Percentiles rank a stretch among this genome's conserved stretches.
These are phyloP conservation scores for Coracopsis vasa DNA, from an alignment of 2,113 vertebrate species.

Conservation along the genomic window DNA sequence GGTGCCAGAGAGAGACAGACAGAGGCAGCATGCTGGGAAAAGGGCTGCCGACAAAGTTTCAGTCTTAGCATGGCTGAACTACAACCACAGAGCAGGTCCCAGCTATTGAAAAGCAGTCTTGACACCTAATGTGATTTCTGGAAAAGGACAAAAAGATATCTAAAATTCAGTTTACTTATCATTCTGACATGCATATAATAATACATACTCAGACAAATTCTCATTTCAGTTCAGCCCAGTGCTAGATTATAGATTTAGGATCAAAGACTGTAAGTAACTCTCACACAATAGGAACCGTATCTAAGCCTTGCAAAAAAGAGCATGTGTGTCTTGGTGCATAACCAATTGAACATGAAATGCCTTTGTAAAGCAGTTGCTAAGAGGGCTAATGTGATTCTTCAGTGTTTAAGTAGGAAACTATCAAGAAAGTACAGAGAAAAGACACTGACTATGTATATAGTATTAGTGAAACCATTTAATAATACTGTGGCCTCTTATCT, in stretches of 20 bases:
- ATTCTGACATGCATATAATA: not conserved
- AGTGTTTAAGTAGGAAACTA: not conserved
- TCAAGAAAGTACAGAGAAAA: not conserved
- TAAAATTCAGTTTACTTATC: not conserved
- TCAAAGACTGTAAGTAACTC: constrained; percentile 24
- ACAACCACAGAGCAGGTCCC: not conserved
- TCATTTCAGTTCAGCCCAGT: not conserved
- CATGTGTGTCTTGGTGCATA: not conserved
- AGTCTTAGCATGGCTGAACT: not conserved
- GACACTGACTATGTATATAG: not conserved
- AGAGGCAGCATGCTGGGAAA: not conserved
- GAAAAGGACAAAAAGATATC: not conserved
- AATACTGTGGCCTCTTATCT: not conserved
- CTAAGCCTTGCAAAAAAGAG: constrained; percentile 17
- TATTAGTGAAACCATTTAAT: not conserved
- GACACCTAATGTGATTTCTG: not conserved
- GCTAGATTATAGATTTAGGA: constrained; percentile 9
- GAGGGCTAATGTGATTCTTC: not conserved
- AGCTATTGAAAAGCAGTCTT: not conserved
- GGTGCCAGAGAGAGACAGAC: not conserved
- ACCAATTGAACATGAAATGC: constrained; percentile 34
- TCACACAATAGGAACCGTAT: not conserved
- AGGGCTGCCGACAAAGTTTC: not conserved
- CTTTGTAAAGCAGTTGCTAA: constrained; percentile 6
- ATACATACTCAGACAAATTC: not conserved